Percentiles rank a stretch among this genome's conserved stretches.
These are phyloP conservation scores for Eupeodes luniger DNA, from an alignment of 2,888 invertebrate genomes.

Conservation along the genomic window DNA sequence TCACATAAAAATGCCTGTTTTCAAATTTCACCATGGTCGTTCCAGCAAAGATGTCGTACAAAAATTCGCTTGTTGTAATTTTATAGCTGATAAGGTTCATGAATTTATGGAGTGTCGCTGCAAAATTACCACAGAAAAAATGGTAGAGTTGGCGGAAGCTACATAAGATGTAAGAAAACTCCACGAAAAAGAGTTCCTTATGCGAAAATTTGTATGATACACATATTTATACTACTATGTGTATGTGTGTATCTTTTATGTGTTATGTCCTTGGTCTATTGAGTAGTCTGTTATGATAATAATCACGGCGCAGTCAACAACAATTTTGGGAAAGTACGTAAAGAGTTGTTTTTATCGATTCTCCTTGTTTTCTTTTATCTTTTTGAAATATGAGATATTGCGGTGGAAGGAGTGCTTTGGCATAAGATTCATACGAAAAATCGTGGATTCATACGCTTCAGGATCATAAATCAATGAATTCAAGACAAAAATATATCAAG, in stretches of 20 bases:
- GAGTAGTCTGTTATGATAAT: slow-evolving; percentile 57
- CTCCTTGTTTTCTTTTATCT: slow-evolving; percentile 43
- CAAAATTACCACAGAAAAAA: slow-evolving; percentile 49
- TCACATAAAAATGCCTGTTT: slow-evolving; percentile 55
- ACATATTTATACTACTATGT: background rate
- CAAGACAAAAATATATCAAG: slow-evolving; percentile 22
- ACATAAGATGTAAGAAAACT: slow-evolving; percentile 17
- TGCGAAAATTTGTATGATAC: background rate
- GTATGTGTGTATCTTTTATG: background rate
- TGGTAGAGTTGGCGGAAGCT: slow-evolving; percentile 8
- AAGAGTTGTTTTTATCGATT: slow-evolving; percentile 63
- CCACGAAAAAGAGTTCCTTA: slow-evolving; percentile 28
- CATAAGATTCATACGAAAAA: slow-evolving; percentile 50
- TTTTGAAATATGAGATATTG: slow-evolving; percentile 52
- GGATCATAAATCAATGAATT: slow-evolving; percentile 33
- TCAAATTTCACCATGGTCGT: slow-evolving; percentile 43
- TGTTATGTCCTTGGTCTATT: slow-evolving; percentile 47
- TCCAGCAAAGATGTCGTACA: slow-evolving; percentile 12
- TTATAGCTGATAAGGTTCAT: slow-evolving; percentile 69
- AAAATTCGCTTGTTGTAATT: slow-evolving; percentile 53
- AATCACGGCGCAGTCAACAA: slow-evolving; percentile 60
- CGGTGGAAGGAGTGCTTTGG: slow-evolving; percentile 33
- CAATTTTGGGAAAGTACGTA: slow-evolving; percentile 41
- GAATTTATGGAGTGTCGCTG: slow-evolving; percentile 67
- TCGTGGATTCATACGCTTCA: slow-evolving; percentile 27